These are phyloP conservation scores for Anoncus sp. DNA, from an alignment of 2,888 invertebrate species.

Conservation along the genomic window DNA sequence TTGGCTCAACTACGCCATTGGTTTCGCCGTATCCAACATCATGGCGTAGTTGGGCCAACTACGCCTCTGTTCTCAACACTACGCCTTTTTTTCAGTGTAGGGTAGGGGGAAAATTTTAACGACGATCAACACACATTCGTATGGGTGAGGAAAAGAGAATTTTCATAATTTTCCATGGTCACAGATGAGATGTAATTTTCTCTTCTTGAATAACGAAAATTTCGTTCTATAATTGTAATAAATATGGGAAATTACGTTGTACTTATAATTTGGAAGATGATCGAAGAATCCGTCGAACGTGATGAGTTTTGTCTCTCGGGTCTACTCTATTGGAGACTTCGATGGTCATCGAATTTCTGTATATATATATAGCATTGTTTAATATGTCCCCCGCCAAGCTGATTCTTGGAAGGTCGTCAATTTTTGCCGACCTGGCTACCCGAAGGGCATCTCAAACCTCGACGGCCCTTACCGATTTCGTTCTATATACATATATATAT, in stretches of 20 bases:
- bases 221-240: background rate
- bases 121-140: background rate
- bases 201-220: background rate
- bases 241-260: background rate
- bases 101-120: background rate
- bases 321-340: conserved; percentile 1
- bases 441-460: conserved; percentile 54
- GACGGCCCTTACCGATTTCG: conserved; percentile 28
- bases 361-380: conserved; percentile 53
- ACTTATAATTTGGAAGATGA: background rate
- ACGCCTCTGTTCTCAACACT: too few species aligned
- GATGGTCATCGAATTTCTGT: conserved; percentile 63
- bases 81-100: too few species aligned
- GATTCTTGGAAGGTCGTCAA: conserved; percentile 70
- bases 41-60: too few species aligned
- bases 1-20: too few species aligned
- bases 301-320: conserved; percentile 1
- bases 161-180: background rate
- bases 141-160: background rate
- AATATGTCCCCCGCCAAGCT: conserved; percentile 55
- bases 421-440: conserved; percentile 46
- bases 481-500: background rate
- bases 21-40: too few species aligned
- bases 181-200: too few species aligned
- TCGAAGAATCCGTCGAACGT: background rate